Conservation (phyloP, 2,797 vertebrate genomes). For the Euphonia xanthogaster region DNA sequence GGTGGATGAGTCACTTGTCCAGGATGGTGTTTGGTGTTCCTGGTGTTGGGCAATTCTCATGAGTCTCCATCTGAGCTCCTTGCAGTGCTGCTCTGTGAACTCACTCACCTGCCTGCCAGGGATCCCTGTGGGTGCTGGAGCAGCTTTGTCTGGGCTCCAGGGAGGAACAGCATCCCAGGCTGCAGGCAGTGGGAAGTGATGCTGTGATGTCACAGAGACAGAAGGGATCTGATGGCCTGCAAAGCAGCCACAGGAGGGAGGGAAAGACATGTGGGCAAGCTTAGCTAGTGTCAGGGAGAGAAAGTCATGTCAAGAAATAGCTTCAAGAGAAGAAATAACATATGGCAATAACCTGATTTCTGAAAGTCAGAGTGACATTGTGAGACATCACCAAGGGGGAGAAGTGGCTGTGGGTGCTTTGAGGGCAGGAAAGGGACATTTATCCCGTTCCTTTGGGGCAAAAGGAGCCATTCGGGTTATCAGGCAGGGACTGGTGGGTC, state of each 20-base stretch:
- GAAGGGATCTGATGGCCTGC: background rate
- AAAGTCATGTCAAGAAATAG: background rate
- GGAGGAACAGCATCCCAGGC: background rate
- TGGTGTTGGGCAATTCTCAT: background rate
- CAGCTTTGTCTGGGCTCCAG: background rate
- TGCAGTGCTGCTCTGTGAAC: background rate
- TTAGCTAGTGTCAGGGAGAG: background rate
- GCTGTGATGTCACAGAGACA: background rate
- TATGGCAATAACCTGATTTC: background rate
- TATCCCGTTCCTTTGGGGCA: background rate
- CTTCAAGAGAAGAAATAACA: background rate
- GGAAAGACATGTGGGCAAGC: background rate
- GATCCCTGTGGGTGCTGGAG: background rate
- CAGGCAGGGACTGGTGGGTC: background rate
- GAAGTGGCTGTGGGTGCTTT: background rate
- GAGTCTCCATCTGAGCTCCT: background rate
- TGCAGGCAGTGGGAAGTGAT: background rate
- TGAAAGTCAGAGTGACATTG: background rate
- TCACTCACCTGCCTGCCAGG: background rate
- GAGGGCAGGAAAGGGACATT: background rate
- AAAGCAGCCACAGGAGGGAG: background rate
- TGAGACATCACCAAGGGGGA: background rate
- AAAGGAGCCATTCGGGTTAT: fast-evolving
- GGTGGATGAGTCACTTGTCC: background rate
- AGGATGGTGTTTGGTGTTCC: background rate